A percentile compares a stretch with the other conserved stretches of the same genome.
Evolutionary conservation across 2,888 invertebrate species (phyloP).

Genomic region (Calliscelio sp.): DNA sequence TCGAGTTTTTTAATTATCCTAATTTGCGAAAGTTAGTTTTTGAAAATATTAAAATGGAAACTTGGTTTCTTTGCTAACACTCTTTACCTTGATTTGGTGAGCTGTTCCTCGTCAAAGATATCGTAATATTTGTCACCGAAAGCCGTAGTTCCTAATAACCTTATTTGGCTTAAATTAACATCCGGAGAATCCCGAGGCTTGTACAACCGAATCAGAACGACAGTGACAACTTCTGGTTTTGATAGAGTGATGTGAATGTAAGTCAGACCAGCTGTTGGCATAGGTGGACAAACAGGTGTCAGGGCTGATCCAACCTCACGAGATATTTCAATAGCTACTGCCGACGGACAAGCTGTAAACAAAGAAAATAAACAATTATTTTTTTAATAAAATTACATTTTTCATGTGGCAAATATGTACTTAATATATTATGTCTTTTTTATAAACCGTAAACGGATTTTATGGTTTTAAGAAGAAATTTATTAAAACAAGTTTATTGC

Average conservation of each 20-base stretch:
- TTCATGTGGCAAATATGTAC: too few relatives aligned
- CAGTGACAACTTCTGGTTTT: slow-evolving; percentile 94
- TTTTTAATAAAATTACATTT: too few relatives aligned
- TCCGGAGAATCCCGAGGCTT: slow-evolving; percentile 96
- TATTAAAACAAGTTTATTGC: too few relatives aligned
- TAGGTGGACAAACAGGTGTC: slow-evolving; percentile 94
- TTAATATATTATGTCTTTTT: too few relatives aligned
- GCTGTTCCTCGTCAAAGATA: slow-evolving; percentile 87
- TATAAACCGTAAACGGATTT: too few relatives aligned
- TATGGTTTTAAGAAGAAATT: too few relatives aligned
- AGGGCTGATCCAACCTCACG: slow-evolving; percentile 92
- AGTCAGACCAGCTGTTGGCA: slow-evolving; percentile 95
- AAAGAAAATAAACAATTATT: neutral
- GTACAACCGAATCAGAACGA: slow-evolving; percentile 92
- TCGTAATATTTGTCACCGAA: slow-evolving; percentile 88
- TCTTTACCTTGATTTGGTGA: slow-evolving; percentile 87
- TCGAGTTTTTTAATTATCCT: too few relatives aligned
- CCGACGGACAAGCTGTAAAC: slow-evolving; percentile 92
- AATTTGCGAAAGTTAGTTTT: too few relatives aligned
- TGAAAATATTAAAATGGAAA: too few relatives aligned
- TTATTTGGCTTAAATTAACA: slow-evolving; percentile 95
- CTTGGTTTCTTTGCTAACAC: too few relatives aligned
- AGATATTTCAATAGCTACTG: slow-evolving; percentile 94
- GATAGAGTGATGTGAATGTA: slow-evolving; percentile 94
- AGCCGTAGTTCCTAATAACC: slow-evolving; percentile 94